Conservation (phyloP, 2,888 invertebrate species). For the Lasioglossum figueresi region DNA sequence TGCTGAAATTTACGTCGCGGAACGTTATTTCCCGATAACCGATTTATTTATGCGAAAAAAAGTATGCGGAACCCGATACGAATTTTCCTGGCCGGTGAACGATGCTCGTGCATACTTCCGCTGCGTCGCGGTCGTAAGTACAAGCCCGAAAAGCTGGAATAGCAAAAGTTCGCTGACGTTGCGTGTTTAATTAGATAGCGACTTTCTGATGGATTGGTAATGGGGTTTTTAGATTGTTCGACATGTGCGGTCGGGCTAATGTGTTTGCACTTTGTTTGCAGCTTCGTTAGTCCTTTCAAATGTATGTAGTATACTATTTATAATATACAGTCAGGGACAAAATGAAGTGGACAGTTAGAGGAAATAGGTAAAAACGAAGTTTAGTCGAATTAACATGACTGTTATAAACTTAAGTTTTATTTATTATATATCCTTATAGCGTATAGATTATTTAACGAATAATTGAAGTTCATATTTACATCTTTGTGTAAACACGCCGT, state of each 20-base stretch:
- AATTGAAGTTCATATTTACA: too few species aligned
- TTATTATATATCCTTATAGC: too few species aligned
- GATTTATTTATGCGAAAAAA: conserved; percentile 36
- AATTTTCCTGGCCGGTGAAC: conserved; percentile 24
- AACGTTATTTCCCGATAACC: conserved; percentile 42
- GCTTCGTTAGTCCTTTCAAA: background rate
- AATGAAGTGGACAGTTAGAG: too few species aligned
- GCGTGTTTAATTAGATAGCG: background rate
- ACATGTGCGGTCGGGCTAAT: background rate
- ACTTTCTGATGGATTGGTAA: background rate
- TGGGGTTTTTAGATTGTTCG: background rate
- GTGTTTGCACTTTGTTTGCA: background rate
- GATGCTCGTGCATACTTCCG: conserved; percentile 14
- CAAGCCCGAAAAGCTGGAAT: background rate
- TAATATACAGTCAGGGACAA: too few species aligned
- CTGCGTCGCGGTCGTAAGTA: background rate
- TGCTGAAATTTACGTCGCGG: conserved; percentile 19
- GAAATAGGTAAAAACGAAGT: too few species aligned
- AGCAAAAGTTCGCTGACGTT: background rate
- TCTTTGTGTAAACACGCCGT: too few species aligned
- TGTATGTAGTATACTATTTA: too few species aligned
- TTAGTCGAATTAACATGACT: too few species aligned
- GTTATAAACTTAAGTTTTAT: too few species aligned
- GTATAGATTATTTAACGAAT: too few species aligned
- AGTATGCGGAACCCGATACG: conserved; percentile 44